Base-by-base conservation (phyloP, 2,888 invertebrate species). In the Amblyteles armatorius region DNA sequence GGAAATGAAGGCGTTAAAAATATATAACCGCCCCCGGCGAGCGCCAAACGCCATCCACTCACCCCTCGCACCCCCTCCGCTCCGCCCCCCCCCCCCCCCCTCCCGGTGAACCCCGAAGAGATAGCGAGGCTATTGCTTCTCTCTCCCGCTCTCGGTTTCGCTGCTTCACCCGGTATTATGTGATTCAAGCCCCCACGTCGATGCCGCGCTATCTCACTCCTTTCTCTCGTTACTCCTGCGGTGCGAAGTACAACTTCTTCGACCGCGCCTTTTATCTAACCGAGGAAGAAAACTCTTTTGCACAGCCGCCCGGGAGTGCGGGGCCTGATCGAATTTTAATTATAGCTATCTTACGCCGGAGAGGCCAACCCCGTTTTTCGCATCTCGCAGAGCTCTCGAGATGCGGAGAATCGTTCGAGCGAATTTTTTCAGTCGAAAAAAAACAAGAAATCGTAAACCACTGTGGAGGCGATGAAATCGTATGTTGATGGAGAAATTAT, bases 1-100 rank as follows among this genome's bases (percentile, higher is more conserved):
- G 93, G 93, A 93, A 93, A 93, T 93, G 93, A 93, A 93, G 91
- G 91, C 93, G 93, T 93, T 93, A 93, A 93, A 93, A 93, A 93
- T 92, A 93, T 93, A 93, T 91, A 92, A 88, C 88, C 88, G 86
- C 88, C 60, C 78, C 36, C 65, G 78, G 79, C 68, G 48, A 81
- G 78, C 86, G 86, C 85, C 86, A 82, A 88, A 88, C 87, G 80
- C 88, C 86, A 83, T 84, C 85, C 83, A 82, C 80, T 33, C 69
- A 83, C 73, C 83, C 68, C 78, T 68, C 77, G 72, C 44, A 36
- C 36, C 13, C 72, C 82, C 72, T 83, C 68, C 79, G 68, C 84
- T 84, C 84, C 77, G 85, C 68, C 85, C 82, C 74, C n/a, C 79
- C 69, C n/a, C n/a, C n/a, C n/a, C n/a, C n/a, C n/a, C n/a, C n/a